Conservation (phyloP, 2,888 invertebrate genomes). For the Callinectes sapidus region DNA sequence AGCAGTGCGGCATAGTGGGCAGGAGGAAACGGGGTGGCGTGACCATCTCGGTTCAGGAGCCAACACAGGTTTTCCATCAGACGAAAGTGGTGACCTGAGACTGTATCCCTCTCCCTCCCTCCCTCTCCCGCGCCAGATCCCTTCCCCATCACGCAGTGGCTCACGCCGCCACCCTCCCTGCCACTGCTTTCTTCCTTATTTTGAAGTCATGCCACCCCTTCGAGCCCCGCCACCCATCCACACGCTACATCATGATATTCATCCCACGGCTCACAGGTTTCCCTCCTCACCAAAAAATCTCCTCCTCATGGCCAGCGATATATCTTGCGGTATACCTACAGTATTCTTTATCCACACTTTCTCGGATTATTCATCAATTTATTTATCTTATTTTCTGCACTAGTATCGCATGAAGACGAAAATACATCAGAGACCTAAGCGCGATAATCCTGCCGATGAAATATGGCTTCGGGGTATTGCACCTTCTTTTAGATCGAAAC, state of each 20-base stretch:
- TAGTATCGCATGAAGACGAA: neutral
- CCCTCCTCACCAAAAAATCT: neutral
- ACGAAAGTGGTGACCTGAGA: neutral
- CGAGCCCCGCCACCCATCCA: neutral
- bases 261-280: neutral
- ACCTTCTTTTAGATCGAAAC: neutral
- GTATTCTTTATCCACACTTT: neutral
- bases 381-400: neutral
- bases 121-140: neutral
- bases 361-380: neutral
- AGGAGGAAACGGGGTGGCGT: neutral
- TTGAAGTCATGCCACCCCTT: neutral
- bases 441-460: neutral
- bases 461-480: neutral
- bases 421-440: neutral
- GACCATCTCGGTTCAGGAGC: neutral
- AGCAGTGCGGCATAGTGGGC: neutral
- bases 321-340: neutral
- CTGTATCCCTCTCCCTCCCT: neutral
- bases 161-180: neutral
- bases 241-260: neutral
- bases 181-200: neutral
- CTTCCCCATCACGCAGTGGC: neutral
- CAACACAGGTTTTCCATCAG: constrained; percentile 37
- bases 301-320: neutral